phyloP scores from a whole-genome alignment of 2,797 vertebrate genomes.

The Chiroxiphia lanceolata region DNA sequence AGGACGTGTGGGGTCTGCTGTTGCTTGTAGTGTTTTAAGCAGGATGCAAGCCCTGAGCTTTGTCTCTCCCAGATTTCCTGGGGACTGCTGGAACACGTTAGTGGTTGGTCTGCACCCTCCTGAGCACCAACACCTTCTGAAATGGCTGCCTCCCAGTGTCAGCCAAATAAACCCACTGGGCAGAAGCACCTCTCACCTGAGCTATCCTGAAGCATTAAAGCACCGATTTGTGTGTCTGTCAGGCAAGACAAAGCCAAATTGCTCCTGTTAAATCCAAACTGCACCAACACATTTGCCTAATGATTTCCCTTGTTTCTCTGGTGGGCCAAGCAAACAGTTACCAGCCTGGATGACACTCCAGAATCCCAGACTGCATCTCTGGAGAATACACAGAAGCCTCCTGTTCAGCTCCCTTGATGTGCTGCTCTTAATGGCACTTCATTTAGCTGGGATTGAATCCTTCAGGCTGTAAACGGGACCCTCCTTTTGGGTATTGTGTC shows the following conservation, averaged over 20 bases:
- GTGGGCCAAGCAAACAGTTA: neutral
- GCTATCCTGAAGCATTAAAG: neutral
- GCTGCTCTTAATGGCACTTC: neutral
- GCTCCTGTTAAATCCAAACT: neutral
- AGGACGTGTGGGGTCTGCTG: rapidly evolving
- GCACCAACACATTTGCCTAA: neutral
- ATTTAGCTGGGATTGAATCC: neutral
- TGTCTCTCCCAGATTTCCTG: neutral
- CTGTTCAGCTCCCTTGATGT: neutral
- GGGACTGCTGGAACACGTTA: neutral
- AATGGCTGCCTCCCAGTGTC: neutral
- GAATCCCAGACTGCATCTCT: neutral
- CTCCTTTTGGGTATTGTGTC: neutral
- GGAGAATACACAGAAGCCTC: neutral
- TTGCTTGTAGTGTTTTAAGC: neutral
- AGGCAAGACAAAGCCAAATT: neutral
- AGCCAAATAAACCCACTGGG: neutral
- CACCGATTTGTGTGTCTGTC: rapidly evolving
- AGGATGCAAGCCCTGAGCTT: neutral
- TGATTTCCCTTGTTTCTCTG: neutral
- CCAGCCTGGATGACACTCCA: neutral
- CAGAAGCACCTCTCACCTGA: neutral
- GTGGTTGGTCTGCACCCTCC: neutral
- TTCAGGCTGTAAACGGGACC: neutral
- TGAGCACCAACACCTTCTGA: neutral